Conservation (phyloP, 2,113 vertebrate species). For the Tichodroma muraria region DNA sequence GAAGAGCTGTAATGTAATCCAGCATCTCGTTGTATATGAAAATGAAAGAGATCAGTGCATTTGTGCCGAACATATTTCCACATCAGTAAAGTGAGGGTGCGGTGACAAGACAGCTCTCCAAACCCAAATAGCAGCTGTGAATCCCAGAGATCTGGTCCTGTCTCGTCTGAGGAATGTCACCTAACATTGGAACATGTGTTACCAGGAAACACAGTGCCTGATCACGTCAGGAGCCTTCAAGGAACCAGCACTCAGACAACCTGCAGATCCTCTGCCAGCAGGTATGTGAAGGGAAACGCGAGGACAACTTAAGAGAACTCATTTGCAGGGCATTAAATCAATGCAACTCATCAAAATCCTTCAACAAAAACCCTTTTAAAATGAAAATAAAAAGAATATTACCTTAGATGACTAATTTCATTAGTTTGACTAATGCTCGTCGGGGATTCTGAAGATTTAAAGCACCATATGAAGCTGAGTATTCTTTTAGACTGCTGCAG, state of each 20-base stretch:
- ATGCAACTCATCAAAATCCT: not conserved
- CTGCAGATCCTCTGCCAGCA: not conserved
- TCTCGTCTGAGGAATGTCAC: constrained; percentile 20
- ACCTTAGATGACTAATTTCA: constrained; percentile 39
- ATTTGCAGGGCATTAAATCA: not conserved
- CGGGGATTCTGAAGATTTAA: constrained; percentile 32
- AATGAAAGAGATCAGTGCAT: not conserved
- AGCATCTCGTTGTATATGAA: not conserved
- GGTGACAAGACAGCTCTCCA: not conserved
- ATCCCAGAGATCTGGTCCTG: not conserved
- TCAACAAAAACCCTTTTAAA: not conserved
- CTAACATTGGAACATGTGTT: not conserved
- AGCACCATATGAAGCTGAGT: constrained; percentile 49
- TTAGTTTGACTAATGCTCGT: constrained; percentile 30
- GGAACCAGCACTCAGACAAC: not conserved
- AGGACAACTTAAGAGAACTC: not conserved
- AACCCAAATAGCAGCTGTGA: not conserved
- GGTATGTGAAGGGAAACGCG: not conserved
- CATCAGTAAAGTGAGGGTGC: not conserved
- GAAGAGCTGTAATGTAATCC: not conserved
- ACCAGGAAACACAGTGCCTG: not conserved
- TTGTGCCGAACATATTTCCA: not conserved
- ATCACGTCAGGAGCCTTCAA: not conserved
- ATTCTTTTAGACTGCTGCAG: constrained; percentile 55
- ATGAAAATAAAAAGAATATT: not conserved